Percentiles rank a stretch among this genome's conserved stretches.
phyloP scores from a whole-genome alignment of 2,113 vertebrate genomes.

The Sylvietta virens region DNA sequence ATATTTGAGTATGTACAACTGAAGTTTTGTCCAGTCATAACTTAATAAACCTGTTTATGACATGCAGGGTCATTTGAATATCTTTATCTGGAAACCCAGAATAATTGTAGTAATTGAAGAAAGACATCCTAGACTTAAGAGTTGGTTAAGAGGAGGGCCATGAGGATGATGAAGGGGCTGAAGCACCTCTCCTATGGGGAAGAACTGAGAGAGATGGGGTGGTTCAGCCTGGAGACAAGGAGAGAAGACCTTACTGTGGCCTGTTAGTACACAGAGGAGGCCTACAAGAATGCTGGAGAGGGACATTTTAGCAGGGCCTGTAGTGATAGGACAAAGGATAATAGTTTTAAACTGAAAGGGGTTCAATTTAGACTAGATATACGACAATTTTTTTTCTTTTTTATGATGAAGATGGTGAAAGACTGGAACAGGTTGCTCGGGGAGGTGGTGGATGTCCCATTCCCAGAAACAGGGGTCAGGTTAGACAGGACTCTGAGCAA shows the following conservation, averaged over 20 bases:
- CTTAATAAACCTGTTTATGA: not conserved
- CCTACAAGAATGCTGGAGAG: not conserved
- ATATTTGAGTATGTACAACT: not conserved
- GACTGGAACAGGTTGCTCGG: not conserved
- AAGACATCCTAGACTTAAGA: not conserved
- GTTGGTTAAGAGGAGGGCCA: not conserved
- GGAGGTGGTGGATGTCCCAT: not conserved
- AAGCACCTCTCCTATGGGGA: not conserved
- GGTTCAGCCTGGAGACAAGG: not conserved
- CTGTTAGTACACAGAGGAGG: not conserved
- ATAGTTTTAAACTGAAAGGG: not conserved
- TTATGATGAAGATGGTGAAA: not conserved
- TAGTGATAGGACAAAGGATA: not conserved
- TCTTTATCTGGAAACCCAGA: not conserved
- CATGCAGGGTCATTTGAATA: not conserved
- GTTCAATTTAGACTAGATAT: not conserved
- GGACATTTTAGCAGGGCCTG: not conserved
- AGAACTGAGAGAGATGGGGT: not conserved
- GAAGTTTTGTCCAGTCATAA: not conserved
- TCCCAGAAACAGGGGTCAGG: accelerated
- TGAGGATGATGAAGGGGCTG: not conserved
- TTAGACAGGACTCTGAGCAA: not conserved
- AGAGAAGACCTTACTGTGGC: not conserved
- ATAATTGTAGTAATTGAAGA: not conserved
- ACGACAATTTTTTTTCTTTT: not conserved